A percentile compares a stretch with the other conserved stretches of the same genome.
Evolutionary conservation across 2,888 invertebrate genomes (phyloP).

Genomic region (Protodeltote pygarga): DNA sequence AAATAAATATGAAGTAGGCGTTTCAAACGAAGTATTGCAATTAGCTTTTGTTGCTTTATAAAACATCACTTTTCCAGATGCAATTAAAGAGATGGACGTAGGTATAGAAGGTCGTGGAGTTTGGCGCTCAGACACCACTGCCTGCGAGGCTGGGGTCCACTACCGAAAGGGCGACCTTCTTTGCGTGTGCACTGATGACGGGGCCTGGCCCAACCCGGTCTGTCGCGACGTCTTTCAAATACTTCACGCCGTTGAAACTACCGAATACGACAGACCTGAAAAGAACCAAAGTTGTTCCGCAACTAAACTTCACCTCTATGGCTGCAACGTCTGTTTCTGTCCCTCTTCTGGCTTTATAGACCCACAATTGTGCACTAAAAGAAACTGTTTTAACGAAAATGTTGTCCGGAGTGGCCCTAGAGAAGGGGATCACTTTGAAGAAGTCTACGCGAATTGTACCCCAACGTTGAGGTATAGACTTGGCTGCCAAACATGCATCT

Average conservation of each 20-base stretch:
- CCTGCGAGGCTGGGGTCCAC: conserved; percentile 68
- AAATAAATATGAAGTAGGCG: neutral
- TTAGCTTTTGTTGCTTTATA: neutral
- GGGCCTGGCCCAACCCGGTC: conserved; percentile 75
- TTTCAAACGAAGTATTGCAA: neutral
- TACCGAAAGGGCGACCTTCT: conserved; percentile 62
- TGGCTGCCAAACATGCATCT: conserved; percentile 84
- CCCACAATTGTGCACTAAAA: conserved; percentile 63
- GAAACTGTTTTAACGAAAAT: conserved; percentile 57
- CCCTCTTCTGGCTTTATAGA: conserved; percentile 59
- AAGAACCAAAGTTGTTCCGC: conserved; percentile 58
- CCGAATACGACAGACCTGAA: conserved; percentile 37
- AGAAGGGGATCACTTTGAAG: conserved; percentile 38
- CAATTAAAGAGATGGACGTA: conserved; percentile 66
- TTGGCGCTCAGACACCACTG: conserved; percentile 62
- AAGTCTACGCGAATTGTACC: conserved; percentile 73
- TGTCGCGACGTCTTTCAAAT: conserved; percentile 72
- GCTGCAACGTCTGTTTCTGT: conserved; percentile 75
- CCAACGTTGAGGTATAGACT: conserved; percentile 72
- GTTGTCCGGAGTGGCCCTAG: conserved; percentile 35
- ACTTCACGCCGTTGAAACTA: conserved; percentile 63
- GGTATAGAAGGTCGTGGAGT: conserved; percentile 77
- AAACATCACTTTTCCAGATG: conserved; percentile 56
- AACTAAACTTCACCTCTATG: conserved; percentile 65
- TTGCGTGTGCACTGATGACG: conserved; percentile 73